Evolutionary conservation across 2,113 vertebrate species (phyloP), one percentile per base, ranked within the genome.

Genomic region (Microcebus lehilahytsara): DNA sequence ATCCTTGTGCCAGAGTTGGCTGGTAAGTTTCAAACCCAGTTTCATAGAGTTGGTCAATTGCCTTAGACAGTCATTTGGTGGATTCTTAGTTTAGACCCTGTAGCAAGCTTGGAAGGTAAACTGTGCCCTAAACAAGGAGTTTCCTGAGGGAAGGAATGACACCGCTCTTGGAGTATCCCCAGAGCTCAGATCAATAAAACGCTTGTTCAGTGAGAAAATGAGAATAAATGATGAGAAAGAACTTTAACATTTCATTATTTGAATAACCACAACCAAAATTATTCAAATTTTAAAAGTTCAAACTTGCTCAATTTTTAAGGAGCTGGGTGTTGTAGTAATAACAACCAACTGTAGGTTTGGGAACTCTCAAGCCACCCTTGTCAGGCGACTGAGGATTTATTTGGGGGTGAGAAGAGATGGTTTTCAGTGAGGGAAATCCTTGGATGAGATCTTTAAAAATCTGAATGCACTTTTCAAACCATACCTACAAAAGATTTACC

Each of bases 241-340:
- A 40, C 20, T 37, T 86, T 6, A 85, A 19, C 23, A 14, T 77
- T 94, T 56, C 17, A 13, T 89, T 93, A 62, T 49, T 81, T 91
- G 77, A 85, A 85, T 49, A 49, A 81, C 60, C 49, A 86, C 25
- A 83, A 78, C 42, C 20, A 64, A 89, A 91, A 37, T 86, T 16
- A 79, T 83, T 91, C 34, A 91, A 42, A 86, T 89, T 78, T 66
- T 58, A n/a, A 77, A 94, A 62, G 60, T 56, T 95, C 89, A 91
- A 91, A 51, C 25, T 58, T 91, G 34, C 67, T 91, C 56, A 27
- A 6, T 96, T 94, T n/a, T 93, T 78, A 81, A 1, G 42, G 34
- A 78, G 7, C 67, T 93, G 40, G 84, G 74, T 27, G 11, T 37
- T 83, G 49, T 69, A 81, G 53, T 69, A 77, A 49, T 93, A n/a